Conservation (phyloP, 2,888 invertebrate species). For the Autographa gamma region DNA sequence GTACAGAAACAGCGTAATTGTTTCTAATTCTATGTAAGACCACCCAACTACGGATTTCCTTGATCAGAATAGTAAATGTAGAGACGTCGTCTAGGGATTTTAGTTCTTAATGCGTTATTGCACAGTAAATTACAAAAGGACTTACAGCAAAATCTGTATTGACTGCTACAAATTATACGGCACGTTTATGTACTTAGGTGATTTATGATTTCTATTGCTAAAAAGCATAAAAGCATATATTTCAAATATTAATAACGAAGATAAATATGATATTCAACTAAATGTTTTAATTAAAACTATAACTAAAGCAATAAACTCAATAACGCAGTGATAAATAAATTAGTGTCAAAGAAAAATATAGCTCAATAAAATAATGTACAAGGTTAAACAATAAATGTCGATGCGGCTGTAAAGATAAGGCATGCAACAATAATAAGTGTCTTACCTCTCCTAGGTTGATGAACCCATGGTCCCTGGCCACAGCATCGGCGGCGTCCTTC, state of each 20-base stretch:
- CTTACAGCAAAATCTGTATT: neutral
- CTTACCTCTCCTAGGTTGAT: conserved; percentile 95
- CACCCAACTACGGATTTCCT: conserved; percentile 36
- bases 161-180: neutral
- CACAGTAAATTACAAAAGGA: neutral
- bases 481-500: conserved; percentile 91
- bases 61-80: conserved; percentile 23
- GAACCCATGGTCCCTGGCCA: conserved; percentile 95
- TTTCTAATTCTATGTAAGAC: conserved; percentile 37
- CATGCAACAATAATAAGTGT: conserved; percentile 24
- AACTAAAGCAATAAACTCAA: neutral
- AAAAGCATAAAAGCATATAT: neutral
- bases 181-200: neutral
- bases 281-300: neutral
- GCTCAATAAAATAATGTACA: neutral
- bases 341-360: neutral
- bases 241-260: neutral
- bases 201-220: neutral
- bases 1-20: conserved; percentile 20
- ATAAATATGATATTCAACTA: neutral
- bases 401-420: neutral
- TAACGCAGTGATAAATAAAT: conserved; percentile 2
- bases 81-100: conserved; percentile 11
- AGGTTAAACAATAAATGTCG: conserved; percentile 1
- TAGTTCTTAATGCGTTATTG: neutral